Evolutionary conservation across 37 sponge, comb jelly and placozoan genomes (phyloP).

Genomic region (Cliona cf. orientalis): DNA sequence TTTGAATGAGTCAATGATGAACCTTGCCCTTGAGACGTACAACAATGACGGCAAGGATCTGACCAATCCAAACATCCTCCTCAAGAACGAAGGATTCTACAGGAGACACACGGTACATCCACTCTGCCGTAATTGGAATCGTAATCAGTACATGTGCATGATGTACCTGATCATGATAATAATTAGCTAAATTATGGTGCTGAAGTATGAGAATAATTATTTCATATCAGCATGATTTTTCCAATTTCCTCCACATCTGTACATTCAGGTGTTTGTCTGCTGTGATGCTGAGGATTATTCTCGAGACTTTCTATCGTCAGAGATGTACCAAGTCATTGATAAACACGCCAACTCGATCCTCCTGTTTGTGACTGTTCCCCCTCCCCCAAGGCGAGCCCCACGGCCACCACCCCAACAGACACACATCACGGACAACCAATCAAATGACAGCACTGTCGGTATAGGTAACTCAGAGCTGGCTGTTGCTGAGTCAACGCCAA

Average conservation of each 20-base stretch:
- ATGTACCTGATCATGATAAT: neutral
- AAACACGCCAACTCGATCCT: constrained; percentile 68
- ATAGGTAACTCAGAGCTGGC: neutral
- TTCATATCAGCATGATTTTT: neutral
- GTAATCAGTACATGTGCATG: neutral
- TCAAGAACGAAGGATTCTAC: constrained; percentile 76
- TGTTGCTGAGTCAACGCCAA: neutral
- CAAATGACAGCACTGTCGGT: neutral
- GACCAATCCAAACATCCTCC: neutral
- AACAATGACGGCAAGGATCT: constrained; percentile 63
- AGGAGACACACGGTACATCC: constrained; percentile 53
- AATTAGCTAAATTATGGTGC: neutral
- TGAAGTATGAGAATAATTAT: neutral
- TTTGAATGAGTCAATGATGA: constrained; percentile 33
- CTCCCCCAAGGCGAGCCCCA: neutral
- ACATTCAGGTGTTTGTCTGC: constrained; percentile 68
- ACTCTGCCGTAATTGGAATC: neutral
- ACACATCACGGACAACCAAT: too few relatives aligned
- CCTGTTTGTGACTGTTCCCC: constrained; percentile 54
- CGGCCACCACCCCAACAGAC: too few relatives aligned
- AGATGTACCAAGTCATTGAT: constrained; percentile 68
- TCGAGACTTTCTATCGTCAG: constrained; percentile 28
- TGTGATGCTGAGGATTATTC: constrained; percentile 51
- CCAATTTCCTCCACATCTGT: neutral
- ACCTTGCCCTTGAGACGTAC: constrained; percentile 65